These are phyloP conservation scores for Pomacea canaliculata DNA, from an alignment of 2,888 invertebrate species.

Conservation along the genomic window DNA sequence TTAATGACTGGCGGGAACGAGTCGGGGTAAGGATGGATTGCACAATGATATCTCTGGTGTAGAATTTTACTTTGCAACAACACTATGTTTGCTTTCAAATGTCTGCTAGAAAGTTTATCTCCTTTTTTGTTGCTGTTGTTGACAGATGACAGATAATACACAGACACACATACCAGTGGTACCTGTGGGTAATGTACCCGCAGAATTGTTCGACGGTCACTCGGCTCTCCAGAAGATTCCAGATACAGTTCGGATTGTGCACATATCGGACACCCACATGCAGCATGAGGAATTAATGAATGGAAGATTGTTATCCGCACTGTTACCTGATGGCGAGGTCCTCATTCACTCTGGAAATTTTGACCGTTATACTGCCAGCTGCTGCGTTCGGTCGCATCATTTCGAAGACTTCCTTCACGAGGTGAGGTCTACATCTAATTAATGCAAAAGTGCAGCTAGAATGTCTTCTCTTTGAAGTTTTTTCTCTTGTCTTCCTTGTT, in stretches of 20 bases:
- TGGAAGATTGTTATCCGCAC: background rate
- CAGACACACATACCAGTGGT: background rate
- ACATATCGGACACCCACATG: conserved; percentile 63
- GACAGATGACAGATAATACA: conserved; percentile 8
- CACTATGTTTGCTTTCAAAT: no score
- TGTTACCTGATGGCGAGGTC: conserved; percentile 60
- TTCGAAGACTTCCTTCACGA: conserved; percentile 31
- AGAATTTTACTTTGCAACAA: no score
- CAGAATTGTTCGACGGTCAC: conserved; percentile 1
- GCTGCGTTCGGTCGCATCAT: conserved; percentile 27
- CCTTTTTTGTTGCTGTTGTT: no score
- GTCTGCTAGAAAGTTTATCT: no score
- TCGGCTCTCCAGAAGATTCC: conserved; percentile 8
- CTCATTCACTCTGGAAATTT: conserved; percentile 65
- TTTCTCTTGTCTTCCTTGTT: background rate
- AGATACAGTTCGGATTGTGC: conserved; percentile 51
- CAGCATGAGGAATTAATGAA: conserved; percentile 41
- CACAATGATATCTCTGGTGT: no score
- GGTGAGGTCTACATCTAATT: conserved; percentile 14
- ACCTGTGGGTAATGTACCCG: conserved; percentile 23
- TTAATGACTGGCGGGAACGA: no score
- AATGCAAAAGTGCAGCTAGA: background rate
- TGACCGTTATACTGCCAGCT: conserved; percentile 36
- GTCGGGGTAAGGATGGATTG: no score
- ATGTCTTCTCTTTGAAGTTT: background rate